Base-by-base conservation (phyloP, 2,113 vertebrate genomes). In the Murina feae region DNA sequence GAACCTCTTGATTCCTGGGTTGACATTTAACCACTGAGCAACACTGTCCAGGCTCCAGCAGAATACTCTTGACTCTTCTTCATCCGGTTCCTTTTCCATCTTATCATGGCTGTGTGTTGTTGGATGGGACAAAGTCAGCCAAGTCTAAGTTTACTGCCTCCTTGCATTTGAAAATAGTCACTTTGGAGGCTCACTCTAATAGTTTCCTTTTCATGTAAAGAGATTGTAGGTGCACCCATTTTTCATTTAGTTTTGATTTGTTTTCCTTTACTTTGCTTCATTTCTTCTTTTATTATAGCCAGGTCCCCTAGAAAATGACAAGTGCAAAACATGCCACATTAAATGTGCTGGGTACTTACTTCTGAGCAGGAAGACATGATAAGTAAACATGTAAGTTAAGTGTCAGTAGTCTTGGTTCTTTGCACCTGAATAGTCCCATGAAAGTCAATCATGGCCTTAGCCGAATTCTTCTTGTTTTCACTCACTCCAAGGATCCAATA, bases 291-390 rank as follows among this genome's bases (percentile, higher is more conserved):
- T 42, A 49, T 30, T 80, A 0, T 76, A 51, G 23, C 6, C 4
- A 80, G 69, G 1, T 14, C 51, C 25, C 25, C 14, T 53, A 60
- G 66, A 90, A 87, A 79, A 81, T 58, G 87, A 63, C 23, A 86
- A 53, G 20, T 80, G 6, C 4, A 71, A 28, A 76, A 17, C 44
- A 55, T 0, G 2, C 17, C 20, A 10, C n/a, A 6, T 60, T 49
- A 81, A 86, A 84, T 8, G 0, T 49, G n/a, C n/a, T 32, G 30
- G 11, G 55, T 49, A 66, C 39, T 86, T 90, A 32, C 78, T 90
- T 87, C 75, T 84, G 32, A 94, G 90, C 72, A 81, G 84, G 86
- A 23, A 93, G 90, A 87, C 93, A 69, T 71, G 86, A 93, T 60
- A 84, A 20, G 30, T 83, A 55, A 91, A 79, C 58, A 37, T 35